Evolutionary conservation across 2,113 vertebrate species (phyloP).

Genomic region (Panthera uncia): DNA sequence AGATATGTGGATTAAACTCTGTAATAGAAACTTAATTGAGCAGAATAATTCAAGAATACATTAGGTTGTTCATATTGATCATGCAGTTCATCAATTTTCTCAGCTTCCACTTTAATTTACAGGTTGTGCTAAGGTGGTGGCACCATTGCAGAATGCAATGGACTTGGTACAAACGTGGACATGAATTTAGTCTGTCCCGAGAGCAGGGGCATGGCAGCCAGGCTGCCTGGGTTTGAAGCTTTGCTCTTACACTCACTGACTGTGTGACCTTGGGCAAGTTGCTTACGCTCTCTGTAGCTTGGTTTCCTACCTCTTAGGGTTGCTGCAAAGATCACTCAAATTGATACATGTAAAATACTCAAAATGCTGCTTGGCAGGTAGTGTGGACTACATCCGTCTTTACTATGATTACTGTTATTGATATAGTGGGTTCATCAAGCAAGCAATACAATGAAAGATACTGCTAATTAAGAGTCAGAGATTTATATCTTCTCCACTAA

Average conservation of each 20-base stretch:
- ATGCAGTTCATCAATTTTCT: constrained; percentile 84
- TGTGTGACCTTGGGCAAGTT: background rate
- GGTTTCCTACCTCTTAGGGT: background rate
- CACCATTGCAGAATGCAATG: constrained; percentile 46
- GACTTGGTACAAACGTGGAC: background rate
- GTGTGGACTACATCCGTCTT: background rate
- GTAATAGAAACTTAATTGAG: constrained; percentile 88
- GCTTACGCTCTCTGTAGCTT: background rate
- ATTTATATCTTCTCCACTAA: background rate
- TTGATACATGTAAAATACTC: background rate
- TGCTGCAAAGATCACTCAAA: background rate
- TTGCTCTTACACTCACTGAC: background rate
- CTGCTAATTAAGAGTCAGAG: background rate
- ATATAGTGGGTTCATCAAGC: background rate
- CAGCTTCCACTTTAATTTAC: constrained; percentile 70
- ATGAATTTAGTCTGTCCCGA: background rate
- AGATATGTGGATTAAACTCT: constrained; percentile 84
- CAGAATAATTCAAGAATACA: constrained; percentile 86
- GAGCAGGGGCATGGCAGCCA: background rate
- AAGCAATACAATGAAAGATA: background rate
- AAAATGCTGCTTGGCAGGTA: background rate
- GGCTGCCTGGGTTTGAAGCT: background rate
- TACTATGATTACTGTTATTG: background rate
- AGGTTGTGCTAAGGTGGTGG: constrained; percentile 51
- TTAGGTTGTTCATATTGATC: constrained; percentile 86